Evolutionary conservation across 2,888 invertebrate species (phyloP).

Genomic region (Zygaena filipendulae): DNA sequence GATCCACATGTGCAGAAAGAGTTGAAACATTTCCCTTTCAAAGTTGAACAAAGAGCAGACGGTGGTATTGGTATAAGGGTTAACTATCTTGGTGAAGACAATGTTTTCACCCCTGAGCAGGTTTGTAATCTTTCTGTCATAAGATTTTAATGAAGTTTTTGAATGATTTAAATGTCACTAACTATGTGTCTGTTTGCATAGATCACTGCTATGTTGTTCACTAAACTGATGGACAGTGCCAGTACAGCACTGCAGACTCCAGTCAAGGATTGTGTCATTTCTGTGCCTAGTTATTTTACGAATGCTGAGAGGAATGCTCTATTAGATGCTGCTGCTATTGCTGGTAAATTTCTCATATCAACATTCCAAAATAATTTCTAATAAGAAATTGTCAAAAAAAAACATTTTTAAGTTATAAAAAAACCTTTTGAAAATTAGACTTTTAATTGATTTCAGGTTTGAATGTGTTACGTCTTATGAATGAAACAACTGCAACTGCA

Average conservation of each 20-base stretch:
- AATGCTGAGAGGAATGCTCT: slow-evolving; percentile 94
- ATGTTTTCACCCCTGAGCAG: slow-evolving; percentile 91
- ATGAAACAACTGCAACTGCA: slow-evolving; percentile 97
- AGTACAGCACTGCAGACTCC: slow-evolving; percentile 88
- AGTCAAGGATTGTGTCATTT: slow-evolving; percentile 94
- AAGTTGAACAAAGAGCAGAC: slow-evolving; percentile 78
- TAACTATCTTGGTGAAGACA: slow-evolving; percentile 87
- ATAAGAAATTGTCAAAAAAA: no score
- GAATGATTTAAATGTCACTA: no score
- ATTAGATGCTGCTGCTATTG: slow-evolving; percentile 90
- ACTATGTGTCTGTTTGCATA: no score
- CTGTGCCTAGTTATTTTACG: slow-evolving; percentile 94
- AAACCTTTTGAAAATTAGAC: no score
- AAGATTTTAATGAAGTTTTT: no score
- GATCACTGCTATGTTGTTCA: slow-evolving; percentile 95
- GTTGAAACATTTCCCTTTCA: slow-evolving; percentile 81
- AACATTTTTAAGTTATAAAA: no score
- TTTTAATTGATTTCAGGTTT: slow-evolving; percentile 70
- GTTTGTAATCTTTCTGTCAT: slow-evolving; percentile 24
- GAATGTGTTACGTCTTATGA: slow-evolving; percentile 94
- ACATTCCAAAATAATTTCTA: no score
- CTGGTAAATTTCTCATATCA: slow-evolving; percentile 76
- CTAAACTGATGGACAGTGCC: slow-evolving; percentile 94
- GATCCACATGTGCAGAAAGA: slow-evolving; percentile 92
- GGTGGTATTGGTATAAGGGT: slow-evolving; percentile 90